Evolutionary conservation across 2,797 vertebrate genomes (phyloP), one percentile per base, ranked within the genome.

Genomic region (Chromobotia macracanthus): DNA sequence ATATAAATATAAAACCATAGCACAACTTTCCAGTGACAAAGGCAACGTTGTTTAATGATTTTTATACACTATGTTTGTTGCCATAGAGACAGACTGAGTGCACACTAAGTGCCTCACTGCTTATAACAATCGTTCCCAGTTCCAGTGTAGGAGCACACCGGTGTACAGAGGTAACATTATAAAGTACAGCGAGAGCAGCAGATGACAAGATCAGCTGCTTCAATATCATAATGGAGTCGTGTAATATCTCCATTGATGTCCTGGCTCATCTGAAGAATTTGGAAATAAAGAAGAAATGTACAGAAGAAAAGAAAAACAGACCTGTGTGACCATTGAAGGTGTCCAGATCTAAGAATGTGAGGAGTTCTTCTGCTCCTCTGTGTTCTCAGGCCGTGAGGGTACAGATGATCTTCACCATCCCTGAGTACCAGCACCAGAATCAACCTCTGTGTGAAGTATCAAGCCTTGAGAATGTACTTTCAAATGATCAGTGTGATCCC

Each of bases 111-210:
- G 69, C 66, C 77, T 72, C 16, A 44, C 46, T 21, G 21, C 61
- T 41, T 55, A 69, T 56, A 16, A 63, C 68, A 82, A 86, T 80
- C 82, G 50, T 78, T 72, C 21, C 53, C 70, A 77, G 66, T 65
- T 75, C 67, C 70, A 48, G 68, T 67, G 66, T 18, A 31, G 51
- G 82, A 65, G 64, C 73, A 58, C 71, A 87, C 75, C 74, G 64
- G 81, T 77, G 85, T 82, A 84, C 65, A 87, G 92, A 93, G 92
- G 93, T 93, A 92, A 92, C 85, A 86, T 89, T 79, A 77, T 91
- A 91, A 89, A 92, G 90, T 91, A 91, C 89, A 90, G 82, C 86
- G 87, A 92, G 87, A 92, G 91, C 92, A 93, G 92, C 92, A 89
- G 85, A 75, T 68, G 58, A 51, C 65, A 75, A 90, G 81, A 89